Conservation (phyloP, 2,797 vertebrate genomes). For the Peromyscus aztecus region DNA sequence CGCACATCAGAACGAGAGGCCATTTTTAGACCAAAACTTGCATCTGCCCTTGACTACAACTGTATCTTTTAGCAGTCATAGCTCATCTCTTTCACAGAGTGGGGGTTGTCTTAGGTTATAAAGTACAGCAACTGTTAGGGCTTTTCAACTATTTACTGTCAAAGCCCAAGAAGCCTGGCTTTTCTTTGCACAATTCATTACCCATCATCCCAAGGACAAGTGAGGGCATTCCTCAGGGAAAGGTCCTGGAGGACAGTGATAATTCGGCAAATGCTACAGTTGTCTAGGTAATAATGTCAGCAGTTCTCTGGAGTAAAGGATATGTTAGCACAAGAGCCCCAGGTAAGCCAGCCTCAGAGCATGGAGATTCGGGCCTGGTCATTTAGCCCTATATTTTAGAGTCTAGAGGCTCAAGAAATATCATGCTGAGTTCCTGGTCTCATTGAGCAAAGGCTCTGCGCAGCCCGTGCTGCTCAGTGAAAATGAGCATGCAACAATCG, state of each 20-base stretch:
- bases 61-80: neutral
- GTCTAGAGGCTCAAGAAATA: neutral
- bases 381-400: neutral
- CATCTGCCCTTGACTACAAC: neutral
- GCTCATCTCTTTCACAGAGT: neutral
- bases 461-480: neutral
- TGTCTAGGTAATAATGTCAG: neutral
- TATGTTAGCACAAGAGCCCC: neutral
- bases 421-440: neutral
- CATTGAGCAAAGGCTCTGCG: neutral
- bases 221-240: neutral
- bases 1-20: neutral
- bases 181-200: neutral
- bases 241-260: neutral
- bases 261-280: neutral
- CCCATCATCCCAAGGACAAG: slow-evolving; percentile 3
- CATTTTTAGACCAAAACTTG: neutral
- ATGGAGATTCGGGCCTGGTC: neutral
- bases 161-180: neutral
- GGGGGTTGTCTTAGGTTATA: neutral
- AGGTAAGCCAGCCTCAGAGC: neutral
- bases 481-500: neutral
- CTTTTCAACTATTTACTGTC: neutral
- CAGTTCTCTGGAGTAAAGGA: neutral
- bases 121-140: neutral